Conservation (phyloP, 1,140 invertebrate species). For the Camponotus pennsylvanicus region DNA sequence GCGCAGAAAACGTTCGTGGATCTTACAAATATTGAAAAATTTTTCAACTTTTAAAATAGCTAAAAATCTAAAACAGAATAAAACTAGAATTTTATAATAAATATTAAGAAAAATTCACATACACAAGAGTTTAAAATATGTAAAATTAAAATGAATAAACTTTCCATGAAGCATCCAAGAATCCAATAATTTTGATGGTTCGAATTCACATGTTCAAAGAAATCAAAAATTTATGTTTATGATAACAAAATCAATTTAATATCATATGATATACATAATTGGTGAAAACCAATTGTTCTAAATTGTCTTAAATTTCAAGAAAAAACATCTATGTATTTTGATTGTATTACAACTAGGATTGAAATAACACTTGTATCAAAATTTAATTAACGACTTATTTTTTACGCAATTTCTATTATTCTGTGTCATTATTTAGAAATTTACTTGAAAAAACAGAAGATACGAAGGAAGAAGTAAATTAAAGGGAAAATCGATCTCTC, state of each 20-base stretch:
- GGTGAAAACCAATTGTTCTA: not conserved
- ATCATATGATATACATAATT: not conserved
- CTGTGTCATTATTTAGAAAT: not conserved
- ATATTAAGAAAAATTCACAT: not conserved
- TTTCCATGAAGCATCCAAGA: not conserved
- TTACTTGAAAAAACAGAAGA: not conserved
- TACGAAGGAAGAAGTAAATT: not conserved
- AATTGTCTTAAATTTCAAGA: not conserved
- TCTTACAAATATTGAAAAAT: constrained; percentile 1
- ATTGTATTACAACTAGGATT: not conserved
- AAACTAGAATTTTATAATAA: not conserved
- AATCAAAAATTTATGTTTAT: not conserved
- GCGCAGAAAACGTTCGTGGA: not conserved
- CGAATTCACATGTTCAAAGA: not conserved
- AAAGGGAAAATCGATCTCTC: not conserved
- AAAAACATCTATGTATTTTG: not conserved
- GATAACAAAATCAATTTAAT: not conserved
- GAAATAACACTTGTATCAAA: not conserved
- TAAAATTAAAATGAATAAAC: not conserved
- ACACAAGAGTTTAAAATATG: not conserved
- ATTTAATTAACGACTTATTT: not conserved
- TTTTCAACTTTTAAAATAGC: not conserved
- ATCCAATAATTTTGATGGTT: not conserved
- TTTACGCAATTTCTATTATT: not conserved
- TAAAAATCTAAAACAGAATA: not conserved